These are phyloP conservation scores for Drosophila nr. perissopoda DNA, from an alignment of 2,888 invertebrate species.

Conservation along the genomic window DNA sequence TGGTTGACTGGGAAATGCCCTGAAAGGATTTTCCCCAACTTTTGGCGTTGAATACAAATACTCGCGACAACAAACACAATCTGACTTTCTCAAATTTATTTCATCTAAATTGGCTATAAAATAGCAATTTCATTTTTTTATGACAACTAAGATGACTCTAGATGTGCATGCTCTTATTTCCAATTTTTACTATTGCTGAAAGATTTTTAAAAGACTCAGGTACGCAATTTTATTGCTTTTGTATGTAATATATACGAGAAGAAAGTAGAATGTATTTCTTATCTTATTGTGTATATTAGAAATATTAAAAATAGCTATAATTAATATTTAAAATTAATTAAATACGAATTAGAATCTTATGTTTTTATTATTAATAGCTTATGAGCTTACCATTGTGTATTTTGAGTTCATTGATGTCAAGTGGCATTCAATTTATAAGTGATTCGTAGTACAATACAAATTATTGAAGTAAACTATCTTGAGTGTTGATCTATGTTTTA, in stretches of 20 bases:
- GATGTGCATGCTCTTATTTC: neutral
- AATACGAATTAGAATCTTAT: neutral
- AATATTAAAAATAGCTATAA: neutral
- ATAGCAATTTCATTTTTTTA: neutral
- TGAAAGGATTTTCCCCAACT: neutral
- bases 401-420: neutral
- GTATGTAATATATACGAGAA: neutral
- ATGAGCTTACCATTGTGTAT: neutral
- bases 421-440: neutral
- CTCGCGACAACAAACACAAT: neutral
- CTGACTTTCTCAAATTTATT: neutral
- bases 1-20: slow-evolving; percentile 50
- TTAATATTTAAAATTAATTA: neutral
- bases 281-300: neutral
- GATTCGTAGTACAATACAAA: neutral
- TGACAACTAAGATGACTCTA: neutral
- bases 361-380: neutral
- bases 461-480: neutral
- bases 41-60: neutral
- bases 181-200: neutral
- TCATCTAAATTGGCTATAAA: neutral
- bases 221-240: neutral
- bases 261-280: neutral
- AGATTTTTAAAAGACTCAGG: neutral
- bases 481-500: neutral